Conservation (phyloP, 2,888 invertebrate species). For the Agrochola litura region DNA sequence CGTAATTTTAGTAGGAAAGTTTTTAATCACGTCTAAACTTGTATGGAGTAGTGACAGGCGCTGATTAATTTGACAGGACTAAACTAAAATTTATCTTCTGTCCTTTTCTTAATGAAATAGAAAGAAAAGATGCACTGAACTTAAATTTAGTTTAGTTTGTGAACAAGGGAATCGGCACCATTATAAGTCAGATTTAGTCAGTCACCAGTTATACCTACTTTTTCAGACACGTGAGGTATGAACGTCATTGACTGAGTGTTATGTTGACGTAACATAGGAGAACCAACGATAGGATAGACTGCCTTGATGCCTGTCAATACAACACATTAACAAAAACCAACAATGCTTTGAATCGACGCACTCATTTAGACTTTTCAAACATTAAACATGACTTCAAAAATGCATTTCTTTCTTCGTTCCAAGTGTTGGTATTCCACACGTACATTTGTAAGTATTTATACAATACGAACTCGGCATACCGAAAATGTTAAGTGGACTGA, state of each 20-base stretch:
- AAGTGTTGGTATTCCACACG: slow-evolving; percentile 26
- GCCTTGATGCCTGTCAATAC: slow-evolving; percentile 29
- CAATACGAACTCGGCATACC: slow-evolving; percentile 32
- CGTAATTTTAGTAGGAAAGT: too few relatives aligned
- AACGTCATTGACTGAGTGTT: background rate
- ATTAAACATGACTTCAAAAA: slow-evolving; percentile 34
- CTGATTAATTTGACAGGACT: too few relatives aligned
- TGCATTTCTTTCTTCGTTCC: slow-evolving; percentile 37
- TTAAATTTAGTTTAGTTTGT: too few relatives aligned
- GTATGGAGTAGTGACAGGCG: too few relatives aligned
- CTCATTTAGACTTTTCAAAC: slow-evolving; percentile 27
- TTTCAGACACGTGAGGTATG: background rate
- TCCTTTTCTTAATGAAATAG: too few relatives aligned
- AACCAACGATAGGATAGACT: background rate
- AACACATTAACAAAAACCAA: slow-evolving; percentile 26
- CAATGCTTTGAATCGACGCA: slow-evolving; percentile 17
- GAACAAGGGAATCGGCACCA: too few relatives aligned
- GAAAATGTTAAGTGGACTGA: slow-evolving; percentile 54
- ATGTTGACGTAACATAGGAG: background rate
- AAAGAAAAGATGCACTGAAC: too few relatives aligned
- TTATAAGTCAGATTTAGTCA: background rate
- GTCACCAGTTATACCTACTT: background rate
- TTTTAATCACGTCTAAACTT: too few relatives aligned
- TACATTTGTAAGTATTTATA: slow-evolving; percentile 48
- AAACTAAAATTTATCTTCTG: too few relatives aligned